Evolutionary conservation across 2,797 vertebrate species (phyloP).

Genomic region (Rhabdophis nuchalis): DNA sequence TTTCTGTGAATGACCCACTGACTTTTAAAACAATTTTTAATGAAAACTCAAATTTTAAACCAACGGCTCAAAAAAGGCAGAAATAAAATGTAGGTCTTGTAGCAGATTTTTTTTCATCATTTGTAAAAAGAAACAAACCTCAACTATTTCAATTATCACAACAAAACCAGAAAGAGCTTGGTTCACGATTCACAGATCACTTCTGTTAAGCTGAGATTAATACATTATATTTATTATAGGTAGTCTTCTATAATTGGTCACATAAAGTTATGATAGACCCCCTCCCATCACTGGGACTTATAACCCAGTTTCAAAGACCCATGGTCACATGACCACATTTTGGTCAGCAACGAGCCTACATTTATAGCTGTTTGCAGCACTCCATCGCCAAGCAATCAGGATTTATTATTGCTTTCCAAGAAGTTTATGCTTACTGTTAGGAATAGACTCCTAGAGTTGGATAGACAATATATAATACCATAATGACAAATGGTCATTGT

Average conservation of each 20-base stretch:
- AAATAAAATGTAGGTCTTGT: background rate
- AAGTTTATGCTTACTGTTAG: background rate
- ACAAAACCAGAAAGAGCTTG: background rate
- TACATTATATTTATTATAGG: background rate
- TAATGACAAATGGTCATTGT: no score
- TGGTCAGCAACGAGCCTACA: background rate
- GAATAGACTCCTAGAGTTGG: no score
- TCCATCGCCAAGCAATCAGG: background rate
- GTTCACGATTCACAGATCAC: background rate
- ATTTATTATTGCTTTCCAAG: background rate
- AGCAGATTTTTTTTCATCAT: background rate
- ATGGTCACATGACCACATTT: background rate
- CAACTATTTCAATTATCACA: background rate
- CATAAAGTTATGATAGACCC: background rate
- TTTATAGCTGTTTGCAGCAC: background rate
- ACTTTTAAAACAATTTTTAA: background rate
- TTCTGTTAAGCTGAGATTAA: background rate
- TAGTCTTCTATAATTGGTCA: background rate
- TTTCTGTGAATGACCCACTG: accelerated
- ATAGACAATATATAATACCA: no score
- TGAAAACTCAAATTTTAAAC: background rate
- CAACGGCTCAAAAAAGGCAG: background rate
- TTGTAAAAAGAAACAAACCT: background rate
- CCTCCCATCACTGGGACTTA: accelerated
- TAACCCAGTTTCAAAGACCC: background rate